Conservation (phyloP, 2,888 invertebrate genomes). For the Yponomeuta plumbellus region DNA sequence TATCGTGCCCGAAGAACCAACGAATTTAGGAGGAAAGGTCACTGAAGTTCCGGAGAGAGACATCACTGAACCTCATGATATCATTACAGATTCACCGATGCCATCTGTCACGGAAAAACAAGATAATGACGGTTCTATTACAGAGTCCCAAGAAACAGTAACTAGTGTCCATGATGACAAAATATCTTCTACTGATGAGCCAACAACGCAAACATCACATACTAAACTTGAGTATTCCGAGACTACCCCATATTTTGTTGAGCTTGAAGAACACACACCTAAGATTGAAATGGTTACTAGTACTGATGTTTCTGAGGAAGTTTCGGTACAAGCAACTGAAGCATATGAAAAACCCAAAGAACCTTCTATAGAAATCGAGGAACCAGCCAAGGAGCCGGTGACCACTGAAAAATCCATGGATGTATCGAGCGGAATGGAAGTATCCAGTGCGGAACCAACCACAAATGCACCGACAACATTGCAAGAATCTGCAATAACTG, state of each 20-base stretch:
- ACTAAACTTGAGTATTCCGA: conserved; percentile 26
- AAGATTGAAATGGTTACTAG: conserved; percentile 31
- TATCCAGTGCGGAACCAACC: not conserved
- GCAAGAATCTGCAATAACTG: not conserved
- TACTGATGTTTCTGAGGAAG: conserved; percentile 26
- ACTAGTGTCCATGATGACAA: conserved; percentile 25
- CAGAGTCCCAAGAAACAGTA: conserved; percentile 19
- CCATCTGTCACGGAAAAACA: conserved; percentile 7
- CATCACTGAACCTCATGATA: not conserved
- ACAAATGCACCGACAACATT: not conserved
- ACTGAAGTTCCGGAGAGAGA: not conserved
- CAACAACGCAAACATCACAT: conserved; percentile 6
- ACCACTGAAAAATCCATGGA: not conserved
- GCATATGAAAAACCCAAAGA: conserved; percentile 42
- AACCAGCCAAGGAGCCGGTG: not conserved
- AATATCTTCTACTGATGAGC: conserved; percentile 18
- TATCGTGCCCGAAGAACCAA: not conserved
- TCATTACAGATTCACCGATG: not conserved
- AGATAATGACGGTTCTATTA: conserved; percentile 17
- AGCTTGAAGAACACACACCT: conserved; percentile 54
- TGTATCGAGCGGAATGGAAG: not conserved
- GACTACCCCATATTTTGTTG: conserved; percentile 48
- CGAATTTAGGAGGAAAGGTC: not conserved
- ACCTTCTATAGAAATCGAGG: conserved; percentile 26
- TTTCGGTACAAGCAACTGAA: conserved; percentile 29